Evolutionary conservation across 2,113 vertebrate genomes (phyloP), one percentile per base, ranked within the genome.

Genomic region (Nycticebus coucang): DNA sequence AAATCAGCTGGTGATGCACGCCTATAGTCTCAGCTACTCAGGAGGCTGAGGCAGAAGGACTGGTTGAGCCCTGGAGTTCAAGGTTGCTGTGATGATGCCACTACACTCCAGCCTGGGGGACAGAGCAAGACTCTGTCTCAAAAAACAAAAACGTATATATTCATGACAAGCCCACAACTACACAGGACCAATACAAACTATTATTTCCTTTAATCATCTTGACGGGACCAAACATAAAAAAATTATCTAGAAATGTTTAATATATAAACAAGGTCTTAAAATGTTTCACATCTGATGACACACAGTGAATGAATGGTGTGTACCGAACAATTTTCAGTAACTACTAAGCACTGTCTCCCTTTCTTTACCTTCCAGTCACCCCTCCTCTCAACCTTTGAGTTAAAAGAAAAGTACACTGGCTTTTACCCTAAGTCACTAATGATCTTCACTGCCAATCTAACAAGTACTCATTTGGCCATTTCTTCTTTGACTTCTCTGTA

Each of bases 121-220:
- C 60, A 62, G 22, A 62, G 60, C 60, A 62, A 62, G 24, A 26
- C 9, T 62, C 24, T 26, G 24, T 62, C 60, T 62, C 60, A 62
- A 60, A 60, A 24, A 60, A 50, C 7, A 7, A 37, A n/a, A 45
- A 33, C 35, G 62, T 64, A 4, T 53, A 26, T 53, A 62, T 62
- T 22, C 7, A 71, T 13, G 62, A 78, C 22, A 77, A 37, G 77
- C 12, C 45, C 69, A 64, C 14, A 72, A 74, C 14, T 53, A 4
- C 15, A 82, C 33, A 41, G 28, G 18, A 89, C 57, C 37, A 87
- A 41, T 68, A 95, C 15, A 89, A 96, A 91, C 66, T 71, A 92
- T 35, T 41, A 22, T 57, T 88, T 84, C 62, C 53, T 94, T 59
- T 87, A 90, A 95, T 35, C 28, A 95, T 37, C 28, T 59, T 75